Evolutionary conservation across 2,888 invertebrate species (phyloP).

Genomic region (Argyra leucocephala): DNA sequence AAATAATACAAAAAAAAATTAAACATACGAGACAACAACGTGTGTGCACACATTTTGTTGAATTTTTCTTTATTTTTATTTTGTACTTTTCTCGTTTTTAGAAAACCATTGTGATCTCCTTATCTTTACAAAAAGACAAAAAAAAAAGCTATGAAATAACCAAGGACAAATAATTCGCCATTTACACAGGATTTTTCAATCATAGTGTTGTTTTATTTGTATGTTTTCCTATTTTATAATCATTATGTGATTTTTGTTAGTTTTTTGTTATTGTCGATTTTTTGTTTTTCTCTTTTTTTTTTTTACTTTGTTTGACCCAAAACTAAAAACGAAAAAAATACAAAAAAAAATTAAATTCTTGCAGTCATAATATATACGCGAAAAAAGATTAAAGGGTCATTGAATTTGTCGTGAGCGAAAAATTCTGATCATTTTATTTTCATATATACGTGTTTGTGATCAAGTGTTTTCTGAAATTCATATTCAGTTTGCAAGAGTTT

Average conservation of each 20-base stretch:
- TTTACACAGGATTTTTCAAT: neutral
- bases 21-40: neutral
- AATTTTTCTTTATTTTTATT: neutral
- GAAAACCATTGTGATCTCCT: conserved; percentile 2
- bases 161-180: conserved; percentile 1
- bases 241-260: neutral
- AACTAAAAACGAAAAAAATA: neutral
- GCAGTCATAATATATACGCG: neutral
- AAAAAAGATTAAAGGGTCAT: conserved; percentile 2
- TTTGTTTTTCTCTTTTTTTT: neutral
- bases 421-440: neutral
- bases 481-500: too few species aligned
- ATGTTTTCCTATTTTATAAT: neutral
- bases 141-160: neutral
- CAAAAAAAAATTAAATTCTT: neutral
- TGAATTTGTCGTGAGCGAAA: neutral
- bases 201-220: neutral
- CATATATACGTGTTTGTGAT: too few species aligned
- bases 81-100: neutral
- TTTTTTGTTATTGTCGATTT: neutral
- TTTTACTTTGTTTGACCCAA: neutral
- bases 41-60: neutral
- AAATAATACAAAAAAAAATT: neutral
- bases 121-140: neutral
- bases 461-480: too few species aligned